Percentiles rank a stretch among this genome's conserved stretches.
Conservation (phyloP, 2,113 vertebrate species). For the Cheilinus undulatus region DNA sequence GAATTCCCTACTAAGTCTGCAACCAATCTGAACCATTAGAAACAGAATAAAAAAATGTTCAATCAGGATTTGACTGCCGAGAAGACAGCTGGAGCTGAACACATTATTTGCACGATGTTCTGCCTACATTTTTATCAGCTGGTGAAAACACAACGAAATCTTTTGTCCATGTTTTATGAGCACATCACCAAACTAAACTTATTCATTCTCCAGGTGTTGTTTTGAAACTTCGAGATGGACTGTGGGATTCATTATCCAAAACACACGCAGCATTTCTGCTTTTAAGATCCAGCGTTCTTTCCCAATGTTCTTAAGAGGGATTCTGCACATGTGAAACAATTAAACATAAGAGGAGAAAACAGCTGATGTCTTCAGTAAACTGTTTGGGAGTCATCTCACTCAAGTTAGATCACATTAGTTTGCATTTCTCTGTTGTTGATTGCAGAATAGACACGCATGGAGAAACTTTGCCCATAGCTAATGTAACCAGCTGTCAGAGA, state of each 20-base stretch:
- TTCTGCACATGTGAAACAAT: not conserved
- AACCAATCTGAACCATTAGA: slow-evolving; percentile 1
- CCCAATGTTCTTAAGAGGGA: not conserved
- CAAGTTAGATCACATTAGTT: not conserved
- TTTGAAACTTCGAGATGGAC: slow-evolving; percentile 20
- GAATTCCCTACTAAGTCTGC: no score
- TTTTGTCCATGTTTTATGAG: slow-evolving; percentile 40
- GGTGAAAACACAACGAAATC: not conserved
- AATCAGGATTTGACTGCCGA: not conserved
- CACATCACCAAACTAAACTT: slow-evolving; percentile 6
- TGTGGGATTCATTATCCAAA: slow-evolving; percentile 33
- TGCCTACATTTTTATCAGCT: not conserved
- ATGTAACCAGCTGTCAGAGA: not conserved
- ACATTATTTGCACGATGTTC: not conserved
- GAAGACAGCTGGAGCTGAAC: not conserved
- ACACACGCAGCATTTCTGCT: slow-evolving; percentile 38
- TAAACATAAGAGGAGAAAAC: not conserved
- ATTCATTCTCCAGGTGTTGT: slow-evolving; percentile 41
- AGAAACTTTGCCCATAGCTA: not conserved
- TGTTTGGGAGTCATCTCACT: not conserved
- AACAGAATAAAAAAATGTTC: not conserved
- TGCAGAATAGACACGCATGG: no score
- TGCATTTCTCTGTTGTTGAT: not conserved
- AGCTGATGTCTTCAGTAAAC: not conserved
- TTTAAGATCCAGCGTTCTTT: slow-evolving; percentile 11